phyloP scores from a whole-genome alignment of 1,140 invertebrate species.

The Marisa cornuarietis region DNA sequence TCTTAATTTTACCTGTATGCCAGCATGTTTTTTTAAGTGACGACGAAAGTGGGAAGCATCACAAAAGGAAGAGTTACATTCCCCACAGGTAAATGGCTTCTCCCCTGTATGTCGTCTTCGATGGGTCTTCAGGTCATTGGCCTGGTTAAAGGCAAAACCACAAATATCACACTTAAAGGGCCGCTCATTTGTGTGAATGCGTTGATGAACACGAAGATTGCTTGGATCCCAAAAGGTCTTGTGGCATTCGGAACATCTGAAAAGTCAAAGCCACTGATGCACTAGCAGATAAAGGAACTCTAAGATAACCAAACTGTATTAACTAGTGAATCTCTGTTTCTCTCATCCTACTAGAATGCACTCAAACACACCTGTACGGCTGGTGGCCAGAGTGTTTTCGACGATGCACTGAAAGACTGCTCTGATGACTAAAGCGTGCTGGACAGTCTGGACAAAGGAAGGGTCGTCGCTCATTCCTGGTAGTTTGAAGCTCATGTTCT shows the following conservation, averaged over 20 bases:
- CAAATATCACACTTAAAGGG: slow-evolving; percentile 22
- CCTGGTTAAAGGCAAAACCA: slow-evolving; percentile 18
- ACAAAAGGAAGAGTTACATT: slow-evolving; percentile 7
- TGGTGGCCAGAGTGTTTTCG: slow-evolving; percentile 3
- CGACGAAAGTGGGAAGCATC: slow-evolving; percentile 10
- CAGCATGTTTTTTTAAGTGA: slow-evolving; percentile 15
- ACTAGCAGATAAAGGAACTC: neutral
- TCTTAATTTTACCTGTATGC: slow-evolving; percentile 10
- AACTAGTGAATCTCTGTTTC: neutral
- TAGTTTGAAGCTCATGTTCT: too few relatives aligned
- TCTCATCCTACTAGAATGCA: too few relatives aligned
- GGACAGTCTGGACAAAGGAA: slow-evolving; percentile 6
- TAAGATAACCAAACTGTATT: neutral
- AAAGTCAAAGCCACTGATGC: neutral
- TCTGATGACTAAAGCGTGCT: neutral
- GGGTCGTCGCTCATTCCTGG: slow-evolving; percentile 3
- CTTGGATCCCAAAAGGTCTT: slow-evolving; percentile 20
- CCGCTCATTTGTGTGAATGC: slow-evolving; percentile 19
- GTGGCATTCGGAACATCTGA: slow-evolving; percentile 8
- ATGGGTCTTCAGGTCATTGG: slow-evolving; percentile 20
- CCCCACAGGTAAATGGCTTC: slow-evolving; percentile 21
- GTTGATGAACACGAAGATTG: slow-evolving; percentile 19
- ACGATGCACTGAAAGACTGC: slow-evolving; percentile 16
- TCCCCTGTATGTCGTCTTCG: slow-evolving; percentile 27
- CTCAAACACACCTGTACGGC: slow-evolving; percentile 13